Conservation (phyloP, 2,888 invertebrate species). For the Torymus texanus region DNA sequence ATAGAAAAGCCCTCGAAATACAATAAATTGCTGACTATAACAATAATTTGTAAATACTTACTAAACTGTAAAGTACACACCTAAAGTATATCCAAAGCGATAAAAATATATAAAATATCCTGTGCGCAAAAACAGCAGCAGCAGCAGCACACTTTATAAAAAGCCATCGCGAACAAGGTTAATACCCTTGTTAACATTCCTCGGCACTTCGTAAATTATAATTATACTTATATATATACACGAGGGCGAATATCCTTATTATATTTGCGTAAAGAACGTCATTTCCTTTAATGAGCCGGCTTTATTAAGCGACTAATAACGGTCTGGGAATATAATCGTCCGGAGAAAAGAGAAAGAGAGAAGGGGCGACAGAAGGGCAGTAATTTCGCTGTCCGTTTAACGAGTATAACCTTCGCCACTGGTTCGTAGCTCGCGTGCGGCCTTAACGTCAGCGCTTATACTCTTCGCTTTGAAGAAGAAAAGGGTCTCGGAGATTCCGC, state of each 20-base stretch:
- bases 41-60: too few species aligned
- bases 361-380: background rate
- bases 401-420: background rate
- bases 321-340: conserved; percentile 15
- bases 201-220: too few species aligned
- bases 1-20: too few species aligned
- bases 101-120: too few species aligned
- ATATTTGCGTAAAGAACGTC: background rate
- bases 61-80: too few species aligned
- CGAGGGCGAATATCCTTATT: background rate
- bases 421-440: background rate
- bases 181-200: conserved; percentile 1
- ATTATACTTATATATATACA: too few species aligned
- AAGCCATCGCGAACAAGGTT: too few species aligned
- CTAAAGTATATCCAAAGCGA: too few species aligned
- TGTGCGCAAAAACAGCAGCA: conserved; percentile 5
- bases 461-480: background rate
- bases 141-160: conserved; percentile 35
- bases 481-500: conserved; percentile 17
- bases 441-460: background rate
- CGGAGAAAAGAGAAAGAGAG: too few species aligned
- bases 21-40: too few species aligned
- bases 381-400: conserved; percentile 9
- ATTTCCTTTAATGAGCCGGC: background rate
- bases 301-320: conserved; percentile 12